A percentile compares a stretch with the other conserved stretches of the same genome.
Evolutionary conservation across 1,140 invertebrate species (phyloP).

Genomic region (Heliothis virescens): DNA sequence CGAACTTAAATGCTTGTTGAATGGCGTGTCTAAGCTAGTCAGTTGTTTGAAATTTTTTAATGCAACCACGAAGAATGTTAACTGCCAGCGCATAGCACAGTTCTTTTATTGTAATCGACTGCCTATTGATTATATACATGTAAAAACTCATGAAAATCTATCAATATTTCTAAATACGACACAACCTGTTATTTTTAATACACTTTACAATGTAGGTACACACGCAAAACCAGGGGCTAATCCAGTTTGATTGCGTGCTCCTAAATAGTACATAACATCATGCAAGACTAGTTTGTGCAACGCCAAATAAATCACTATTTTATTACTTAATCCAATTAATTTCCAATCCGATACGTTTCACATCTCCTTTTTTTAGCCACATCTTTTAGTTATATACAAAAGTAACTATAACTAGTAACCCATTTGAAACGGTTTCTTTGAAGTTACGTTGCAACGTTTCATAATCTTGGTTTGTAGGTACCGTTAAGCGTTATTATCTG

Average conservation of each 20-base stretch:
- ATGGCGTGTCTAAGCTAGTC: too few relatives aligned
- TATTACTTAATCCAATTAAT: slow-evolving; percentile 31
- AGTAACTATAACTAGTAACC: neutral
- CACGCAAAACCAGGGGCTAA: neutral
- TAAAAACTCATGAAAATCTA: too few relatives aligned
- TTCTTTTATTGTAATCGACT: too few relatives aligned
- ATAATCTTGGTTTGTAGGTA: slow-evolving; percentile 8
- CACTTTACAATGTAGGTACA: neutral
- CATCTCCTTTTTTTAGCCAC: neutral
- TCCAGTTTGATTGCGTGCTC: neutral
- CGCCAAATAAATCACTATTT: slow-evolving; percentile 33
- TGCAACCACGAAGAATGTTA: too few relatives aligned
- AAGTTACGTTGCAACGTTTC: neutral
- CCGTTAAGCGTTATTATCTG: slow-evolving; percentile 26
- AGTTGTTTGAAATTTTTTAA: too few relatives aligned
- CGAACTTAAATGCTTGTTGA: too few relatives aligned
- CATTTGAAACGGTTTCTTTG: neutral
- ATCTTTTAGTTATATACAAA: neutral
- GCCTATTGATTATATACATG: too few relatives aligned
- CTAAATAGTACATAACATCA: slow-evolving; percentile 16
- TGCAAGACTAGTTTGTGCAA: slow-evolving; percentile 28
- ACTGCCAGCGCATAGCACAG: too few relatives aligned
- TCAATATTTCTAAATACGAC: too few relatives aligned
- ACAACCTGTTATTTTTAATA: too few relatives aligned
- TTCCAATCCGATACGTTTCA: neutral